Conservation (phyloP, 2,888 invertebrate species). For the Nomada ferruginata region DNA sequence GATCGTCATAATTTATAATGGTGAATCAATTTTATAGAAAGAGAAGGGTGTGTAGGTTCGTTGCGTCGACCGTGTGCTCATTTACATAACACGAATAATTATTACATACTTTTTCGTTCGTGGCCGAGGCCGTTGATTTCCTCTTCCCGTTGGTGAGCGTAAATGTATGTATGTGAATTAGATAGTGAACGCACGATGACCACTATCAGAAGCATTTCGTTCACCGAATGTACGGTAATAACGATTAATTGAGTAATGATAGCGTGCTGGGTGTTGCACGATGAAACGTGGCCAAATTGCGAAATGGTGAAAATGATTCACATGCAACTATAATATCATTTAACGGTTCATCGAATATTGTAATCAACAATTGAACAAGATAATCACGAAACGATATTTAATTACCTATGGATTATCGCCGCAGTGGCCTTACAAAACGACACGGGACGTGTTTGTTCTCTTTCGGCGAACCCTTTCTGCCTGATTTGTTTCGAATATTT, state of each 20-base stretch:
- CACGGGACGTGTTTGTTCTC: background rate
- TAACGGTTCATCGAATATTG: conserved; percentile 51
- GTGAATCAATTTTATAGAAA: conserved; percentile 55
- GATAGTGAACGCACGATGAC: no score
- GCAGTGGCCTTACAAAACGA: conserved; percentile 18
- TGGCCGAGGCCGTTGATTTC: background rate
- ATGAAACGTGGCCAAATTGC: conserved; percentile 43
- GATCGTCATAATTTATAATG: conserved; percentile 49
- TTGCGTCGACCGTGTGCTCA: background rate
- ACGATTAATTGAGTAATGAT: conserved; percentile 54
- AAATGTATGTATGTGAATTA: background rate
- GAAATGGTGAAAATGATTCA: conserved; percentile 51
- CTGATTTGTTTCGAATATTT: conserved; percentile 29
- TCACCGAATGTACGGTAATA: conserved; percentile 14
- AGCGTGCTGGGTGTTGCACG: conserved; percentile 8
- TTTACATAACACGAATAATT: conserved; percentile 53
- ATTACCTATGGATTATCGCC: conserved; percentile 47
- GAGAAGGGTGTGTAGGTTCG: background rate
- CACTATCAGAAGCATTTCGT: background rate
- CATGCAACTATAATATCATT: conserved; percentile 47
- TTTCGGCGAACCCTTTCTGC: conserved; percentile 14
- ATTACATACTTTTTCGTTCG: conserved; percentile 34
- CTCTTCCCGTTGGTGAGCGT: background rate
- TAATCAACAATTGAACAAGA: conserved; percentile 52
- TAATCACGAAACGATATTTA: conserved; percentile 55